These are phyloP conservation scores for Temnothorax longispinosus DNA, from an alignment of 1,140 invertebrate genomes.

Conservation along the genomic window DNA sequence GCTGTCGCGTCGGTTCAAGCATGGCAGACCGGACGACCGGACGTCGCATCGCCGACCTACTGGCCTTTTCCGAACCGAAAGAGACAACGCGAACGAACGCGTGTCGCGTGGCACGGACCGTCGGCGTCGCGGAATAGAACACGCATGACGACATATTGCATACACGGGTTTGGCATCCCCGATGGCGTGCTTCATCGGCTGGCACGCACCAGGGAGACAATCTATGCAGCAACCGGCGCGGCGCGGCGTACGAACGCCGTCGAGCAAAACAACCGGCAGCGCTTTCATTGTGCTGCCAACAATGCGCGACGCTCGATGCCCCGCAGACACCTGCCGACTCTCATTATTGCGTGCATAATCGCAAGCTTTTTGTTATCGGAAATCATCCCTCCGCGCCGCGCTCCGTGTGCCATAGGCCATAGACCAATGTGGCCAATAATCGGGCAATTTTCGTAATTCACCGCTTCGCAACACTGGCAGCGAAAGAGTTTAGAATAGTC, in stretches of 20 bases:
- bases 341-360: slow-evolving; percentile 81
- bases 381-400: slow-evolving; percentile 59
- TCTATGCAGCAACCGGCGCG: slow-evolving; percentile 68
- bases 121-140: slow-evolving; percentile 47
- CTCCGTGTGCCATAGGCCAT: background rate
- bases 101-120: slow-evolving; percentile 66
- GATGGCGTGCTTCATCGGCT: slow-evolving; percentile 71
- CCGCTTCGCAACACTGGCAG: slow-evolving; percentile 33
- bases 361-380: slow-evolving; percentile 81
- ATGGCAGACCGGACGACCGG: slow-evolving; percentile 26
- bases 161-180: slow-evolving; percentile 70
- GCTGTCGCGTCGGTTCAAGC: background rate
- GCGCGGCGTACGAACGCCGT: slow-evolving; percentile 59
- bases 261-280: slow-evolving; percentile 71
- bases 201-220: slow-evolving; percentile 68
- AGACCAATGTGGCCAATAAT: slow-evolving; percentile 55
- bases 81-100: slow-evolving; percentile 30
- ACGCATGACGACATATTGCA: slow-evolving; percentile 81
- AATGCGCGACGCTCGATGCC: slow-evolving; percentile 68
- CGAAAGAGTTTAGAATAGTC: slow-evolving; percentile 35
- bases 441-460: slow-evolving; percentile 74
- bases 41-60: slow-evolving; percentile 54
- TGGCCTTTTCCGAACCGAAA: slow-evolving; percentile 39
- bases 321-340: slow-evolving; percentile 80
- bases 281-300: slow-evolving; percentile 78